Evolutionary conservation across 2,113 vertebrate species (phyloP).

Genomic region (Opisthocomus hoazin): DNA sequence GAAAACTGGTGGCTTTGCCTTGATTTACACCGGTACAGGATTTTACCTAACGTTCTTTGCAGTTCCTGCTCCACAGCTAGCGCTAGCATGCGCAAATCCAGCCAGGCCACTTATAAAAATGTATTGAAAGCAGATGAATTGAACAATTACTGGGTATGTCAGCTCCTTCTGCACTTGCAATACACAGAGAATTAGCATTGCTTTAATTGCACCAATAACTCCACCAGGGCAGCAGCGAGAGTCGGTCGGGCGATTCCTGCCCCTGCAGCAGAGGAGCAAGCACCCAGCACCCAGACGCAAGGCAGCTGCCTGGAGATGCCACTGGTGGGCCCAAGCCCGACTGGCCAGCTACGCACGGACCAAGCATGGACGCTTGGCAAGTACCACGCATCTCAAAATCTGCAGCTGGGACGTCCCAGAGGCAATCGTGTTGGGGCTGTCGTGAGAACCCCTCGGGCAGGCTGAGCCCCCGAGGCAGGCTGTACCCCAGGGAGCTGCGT

Average conservation of each 20-base stretch:
- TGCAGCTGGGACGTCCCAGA: not conserved
- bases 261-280: not conserved
- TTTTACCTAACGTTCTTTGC: not conserved
- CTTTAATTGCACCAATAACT: not conserved
- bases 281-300: rapidly evolving
- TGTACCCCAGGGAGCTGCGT: not conserved
- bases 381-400: not conserved
- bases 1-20: not conserved
- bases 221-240: not conserved
- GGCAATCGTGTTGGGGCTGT: rapidly evolving
- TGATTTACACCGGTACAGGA: not conserved
- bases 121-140: rapidly evolving
- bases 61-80: not conserved
- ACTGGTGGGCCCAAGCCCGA: not conserved
- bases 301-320: not conserved
- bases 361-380: rapidly evolving
- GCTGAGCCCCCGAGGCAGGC: not conserved
- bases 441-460: not conserved
- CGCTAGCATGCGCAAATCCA: not conserved
- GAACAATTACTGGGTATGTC: not conserved
- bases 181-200: not conserved
- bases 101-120: not conserved
- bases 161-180: not conserved
- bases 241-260: rapidly evolving
- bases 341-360: rapidly evolving